These are phyloP conservation scores for Aphyosemion australe DNA, from an alignment of 2,113 vertebrate species.

Conservation along the genomic window DNA sequence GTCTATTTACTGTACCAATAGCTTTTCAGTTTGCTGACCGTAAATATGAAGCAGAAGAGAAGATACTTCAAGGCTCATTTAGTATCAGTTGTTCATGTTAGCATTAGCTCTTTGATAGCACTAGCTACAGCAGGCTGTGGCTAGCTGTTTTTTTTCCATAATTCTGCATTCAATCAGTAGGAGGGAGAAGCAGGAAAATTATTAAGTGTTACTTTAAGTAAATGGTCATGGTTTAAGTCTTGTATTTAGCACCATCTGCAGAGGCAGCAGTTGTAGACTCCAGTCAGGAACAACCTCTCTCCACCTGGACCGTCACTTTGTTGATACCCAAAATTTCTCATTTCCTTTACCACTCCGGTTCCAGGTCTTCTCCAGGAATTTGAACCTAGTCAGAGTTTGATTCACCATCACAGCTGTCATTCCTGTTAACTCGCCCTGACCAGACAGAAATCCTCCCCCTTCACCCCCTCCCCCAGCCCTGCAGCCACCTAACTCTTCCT, in stretches of 20 bases:
- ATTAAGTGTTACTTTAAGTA: no score
- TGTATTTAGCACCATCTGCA: neutral
- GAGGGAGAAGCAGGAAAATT: no score
- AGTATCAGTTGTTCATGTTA: no score
- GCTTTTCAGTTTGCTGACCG: no score
- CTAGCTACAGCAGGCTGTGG: no score
- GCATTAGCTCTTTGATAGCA: no score
- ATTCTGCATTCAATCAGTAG: no score
- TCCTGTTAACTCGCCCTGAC: conserved; percentile 26
- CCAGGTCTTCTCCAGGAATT: conserved; percentile 16
- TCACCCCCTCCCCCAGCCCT: neutral
- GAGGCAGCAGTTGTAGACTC: neutral
- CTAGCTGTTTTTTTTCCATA: no score
- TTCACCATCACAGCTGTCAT: conserved; percentile 38
- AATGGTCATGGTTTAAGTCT: no score
- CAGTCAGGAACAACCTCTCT: neutral
- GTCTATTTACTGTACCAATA: no score
- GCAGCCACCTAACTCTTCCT: conserved; percentile 10
- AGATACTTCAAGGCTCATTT: no score
- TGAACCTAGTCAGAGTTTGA: conserved; percentile 19
- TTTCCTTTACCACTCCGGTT: neutral
- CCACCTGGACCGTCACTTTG: neutral
- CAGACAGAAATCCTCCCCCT: neutral
- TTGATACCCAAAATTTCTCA: neutral
- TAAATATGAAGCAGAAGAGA: no score